Percentiles rank a stretch among this genome's conserved stretches.
phyloP scores from a whole-genome alignment of 2,113 vertebrate species.

The Neotoma lepida region DNA sequence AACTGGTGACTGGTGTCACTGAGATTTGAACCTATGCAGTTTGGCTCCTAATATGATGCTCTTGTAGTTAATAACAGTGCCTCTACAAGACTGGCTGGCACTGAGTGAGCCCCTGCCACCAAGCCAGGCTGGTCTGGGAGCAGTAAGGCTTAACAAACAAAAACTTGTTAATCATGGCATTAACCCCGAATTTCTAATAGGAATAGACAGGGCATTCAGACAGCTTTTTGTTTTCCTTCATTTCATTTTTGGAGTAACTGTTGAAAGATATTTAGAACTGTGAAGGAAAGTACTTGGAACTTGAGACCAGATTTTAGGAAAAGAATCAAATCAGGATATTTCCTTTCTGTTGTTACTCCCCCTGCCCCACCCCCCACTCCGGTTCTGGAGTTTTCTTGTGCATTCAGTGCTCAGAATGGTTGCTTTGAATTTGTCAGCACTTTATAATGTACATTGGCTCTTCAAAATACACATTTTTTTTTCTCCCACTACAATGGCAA shows the following conservation, averaged over 20 bases:
- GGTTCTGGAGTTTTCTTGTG: constrained; percentile 36
- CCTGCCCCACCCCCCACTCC: not conserved
- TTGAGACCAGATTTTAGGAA: constrained; percentile 48
- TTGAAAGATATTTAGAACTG: constrained; percentile 60
- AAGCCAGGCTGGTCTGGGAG: not conserved
- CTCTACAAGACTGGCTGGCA: not conserved
- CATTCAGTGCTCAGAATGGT: constrained; percentile 38
- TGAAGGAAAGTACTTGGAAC: constrained; percentile 61
- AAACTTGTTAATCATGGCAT: constrained; percentile 35
- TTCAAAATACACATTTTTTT: not conserved
- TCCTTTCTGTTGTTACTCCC: constrained; percentile 45
- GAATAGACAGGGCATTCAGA: constrained; percentile 11
- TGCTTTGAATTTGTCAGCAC: constrained; percentile 60
- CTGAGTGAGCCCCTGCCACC: not conserved
- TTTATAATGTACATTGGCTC: constrained; percentile 57
- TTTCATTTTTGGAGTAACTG: constrained; percentile 41
- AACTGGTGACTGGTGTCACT: not conserved
- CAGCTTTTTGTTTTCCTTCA: constrained; percentile 35
- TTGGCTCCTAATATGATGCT: not conserved
- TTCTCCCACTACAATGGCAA: not conserved
- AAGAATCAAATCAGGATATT: constrained; percentile 31
- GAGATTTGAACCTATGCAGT: not conserved
- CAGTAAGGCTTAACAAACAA: not conserved
- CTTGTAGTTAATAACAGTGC: not conserved
- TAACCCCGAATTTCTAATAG: constrained; percentile 28